Base-by-base conservation (phyloP, 2,113 vertebrate species). In the Gavia stellata region DNA sequence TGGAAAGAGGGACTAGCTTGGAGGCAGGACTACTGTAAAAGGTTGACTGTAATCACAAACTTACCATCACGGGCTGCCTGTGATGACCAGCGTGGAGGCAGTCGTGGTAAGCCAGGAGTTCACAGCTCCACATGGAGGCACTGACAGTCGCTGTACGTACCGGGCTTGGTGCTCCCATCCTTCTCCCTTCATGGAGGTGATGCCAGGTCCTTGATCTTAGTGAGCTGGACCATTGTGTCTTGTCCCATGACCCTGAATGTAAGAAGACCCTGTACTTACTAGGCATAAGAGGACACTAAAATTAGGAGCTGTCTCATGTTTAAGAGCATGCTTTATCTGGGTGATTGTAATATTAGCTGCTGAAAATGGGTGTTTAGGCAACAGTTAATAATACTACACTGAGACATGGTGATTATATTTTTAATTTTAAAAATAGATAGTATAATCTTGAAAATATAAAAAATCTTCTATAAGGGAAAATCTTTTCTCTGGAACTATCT, bases 141-240 rank as follows among this genome's bases (percentile, higher is more conserved):
- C 28, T 31, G 28, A 21, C 18, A 52, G 4, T 4, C 9, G 2
- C 45, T 81, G 21, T 44, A 26, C 1, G 1, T 31, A 1, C 42
- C 11, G 56, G 26, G 7, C 23, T 56, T 65, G 34, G 2, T 66
- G 53, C 36, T 86, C 9, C n/a, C 15, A 19, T 25, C n/a, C 31
- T 24, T 45, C 28, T 74, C 13, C 50, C 47, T 55, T 47, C 12
- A 3, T 12, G 29, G 33, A 55, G 56, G 29, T 40, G 56, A 20
- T 49, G 38, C 38, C 33, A 31, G 13, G 9, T 67, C 42, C 81
- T 74, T 77, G 20, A 44, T 67, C 29, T 87, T 29, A 36, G 9
- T 17, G 26, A 59, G 9, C 0, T 75, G 81, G 85, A 38, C 29
- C 16, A 13, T 1, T 3, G 6, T 45, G 9, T n/a, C 45, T 74